phyloP scores from a whole-genome alignment of 1,140 invertebrate species.

The Drosophila bocki region DNA sequence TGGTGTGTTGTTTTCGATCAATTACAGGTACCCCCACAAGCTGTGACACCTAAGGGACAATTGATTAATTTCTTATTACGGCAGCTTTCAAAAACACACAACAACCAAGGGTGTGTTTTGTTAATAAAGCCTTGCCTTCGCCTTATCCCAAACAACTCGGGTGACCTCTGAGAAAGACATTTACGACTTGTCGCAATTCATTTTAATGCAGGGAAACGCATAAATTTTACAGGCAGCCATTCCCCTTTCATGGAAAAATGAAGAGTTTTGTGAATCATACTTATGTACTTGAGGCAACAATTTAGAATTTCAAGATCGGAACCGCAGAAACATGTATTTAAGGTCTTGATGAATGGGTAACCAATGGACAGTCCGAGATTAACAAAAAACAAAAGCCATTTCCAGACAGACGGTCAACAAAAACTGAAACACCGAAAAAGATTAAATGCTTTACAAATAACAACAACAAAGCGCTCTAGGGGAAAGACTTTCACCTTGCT shows the following conservation, averaged over 20 bases:
- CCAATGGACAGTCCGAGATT: conserved; percentile 57
- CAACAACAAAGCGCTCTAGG: conserved; percentile 74
- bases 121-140: conserved; percentile 16
- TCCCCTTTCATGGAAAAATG: conserved; percentile 19
- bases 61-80: conserved; percentile 8
- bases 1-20: conserved; percentile 31
- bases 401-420: conserved; percentile 45
- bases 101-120: conserved; percentile 14
- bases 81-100: not conserved
- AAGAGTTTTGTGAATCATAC: conserved; percentile 15
- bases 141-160: conserved; percentile 16
- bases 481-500: conserved; percentile 83
- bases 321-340: conserved; percentile 2
- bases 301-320: conserved; percentile 2
- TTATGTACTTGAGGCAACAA: not conserved
- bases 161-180: conserved; percentile 54
- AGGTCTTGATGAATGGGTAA: conserved; percentile 27
- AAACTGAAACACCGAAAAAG: conserved; percentile 70
- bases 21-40: conserved; percentile 17
- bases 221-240: conserved; percentile 19
- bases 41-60: not conserved
- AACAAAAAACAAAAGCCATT: conserved; percentile 61
- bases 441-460: conserved; percentile 79
- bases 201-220: conserved; percentile 19
- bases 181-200: conserved; percentile 36